Percentiles rank a stretch among this genome's conserved stretches.
Conservation (phyloP, 2,113 vertebrate genomes). For the Columba janthina region DNA sequence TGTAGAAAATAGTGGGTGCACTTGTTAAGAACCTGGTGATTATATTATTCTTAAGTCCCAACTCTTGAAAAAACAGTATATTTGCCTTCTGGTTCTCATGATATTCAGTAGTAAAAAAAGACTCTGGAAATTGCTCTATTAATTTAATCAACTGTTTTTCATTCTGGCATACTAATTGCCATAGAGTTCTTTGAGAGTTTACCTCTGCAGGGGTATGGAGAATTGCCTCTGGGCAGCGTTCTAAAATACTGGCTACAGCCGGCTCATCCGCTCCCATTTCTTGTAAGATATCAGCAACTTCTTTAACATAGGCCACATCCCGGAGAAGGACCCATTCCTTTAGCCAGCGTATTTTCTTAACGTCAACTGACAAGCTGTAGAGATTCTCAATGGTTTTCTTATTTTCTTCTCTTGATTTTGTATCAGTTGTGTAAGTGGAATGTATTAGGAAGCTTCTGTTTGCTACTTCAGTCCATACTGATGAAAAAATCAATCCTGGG, state of each 20-base stretch:
- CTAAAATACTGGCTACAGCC: slow-evolving; percentile 80
- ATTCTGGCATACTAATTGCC: slow-evolving; percentile 85
- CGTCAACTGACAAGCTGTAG: slow-evolving; percentile 80
- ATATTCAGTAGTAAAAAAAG: slow-evolving; percentile 85
- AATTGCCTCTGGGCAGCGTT: slow-evolving; percentile 85
- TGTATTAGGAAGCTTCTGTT: background rate
- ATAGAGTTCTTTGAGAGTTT: slow-evolving; percentile 80
- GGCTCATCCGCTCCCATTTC: slow-evolving; percentile 80
- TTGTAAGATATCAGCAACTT: slow-evolving; percentile 79
- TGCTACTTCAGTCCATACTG: background rate
- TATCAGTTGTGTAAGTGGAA: slow-evolving; percentile 5
- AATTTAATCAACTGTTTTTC: slow-evolving; percentile 83
- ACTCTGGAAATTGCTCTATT: slow-evolving; percentile 90
- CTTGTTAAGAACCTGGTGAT: slow-evolving; percentile 89
- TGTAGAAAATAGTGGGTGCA: slow-evolving; percentile 84
- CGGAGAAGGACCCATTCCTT: slow-evolving; percentile 88
- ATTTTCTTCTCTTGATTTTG: slow-evolving; percentile 76
- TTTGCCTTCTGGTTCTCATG: slow-evolving; percentile 83
- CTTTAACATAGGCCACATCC: slow-evolving; percentile 78
- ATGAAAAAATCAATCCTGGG: background rate
- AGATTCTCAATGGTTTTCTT: slow-evolving; percentile 79
- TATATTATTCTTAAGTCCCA: slow-evolving; percentile 87
- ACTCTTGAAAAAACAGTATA: slow-evolving; percentile 83
- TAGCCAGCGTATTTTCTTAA: slow-evolving; percentile 85
- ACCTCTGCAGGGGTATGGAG: slow-evolving; percentile 81